Percentiles rank a stretch among this genome's conserved stretches.
phyloP scores from a whole-genome alignment of 2,113 vertebrate genomes.

The Papio anubis region DNA sequence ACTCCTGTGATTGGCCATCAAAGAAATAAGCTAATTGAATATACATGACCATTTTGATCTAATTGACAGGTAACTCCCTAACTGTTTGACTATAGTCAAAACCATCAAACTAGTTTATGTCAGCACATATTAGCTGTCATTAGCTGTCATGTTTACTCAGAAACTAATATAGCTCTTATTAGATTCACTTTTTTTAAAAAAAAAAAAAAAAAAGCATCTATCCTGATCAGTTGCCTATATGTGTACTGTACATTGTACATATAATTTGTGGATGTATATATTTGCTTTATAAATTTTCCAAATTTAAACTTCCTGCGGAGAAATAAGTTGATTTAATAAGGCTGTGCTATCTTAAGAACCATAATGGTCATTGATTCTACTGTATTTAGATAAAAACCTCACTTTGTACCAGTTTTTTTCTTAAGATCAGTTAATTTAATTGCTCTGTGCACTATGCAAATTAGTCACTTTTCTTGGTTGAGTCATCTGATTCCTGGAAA shows the following conservation, averaged over 20 bases:
- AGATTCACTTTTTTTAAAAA: neutral
- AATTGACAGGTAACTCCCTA: slow-evolving; percentile 7
- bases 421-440: slow-evolving; percentile 47
- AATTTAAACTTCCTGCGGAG: slow-evolving; percentile 35
- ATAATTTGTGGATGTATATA: neutral
- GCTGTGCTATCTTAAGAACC: slow-evolving; percentile 7
- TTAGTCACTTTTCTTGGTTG: slow-evolving; percentile 43
- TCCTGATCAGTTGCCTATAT: slow-evolving; percentile 3
- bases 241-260: neutral
- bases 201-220: neutral
- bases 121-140: slow-evolving; percentile 9
- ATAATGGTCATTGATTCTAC: slow-evolving; percentile 44
- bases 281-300: slow-evolving; percentile 37
- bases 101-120: slow-evolving; percentile 39
- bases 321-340: slow-evolving; percentile 44
- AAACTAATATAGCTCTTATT: neutral
- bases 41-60: slow-evolving; percentile 31
- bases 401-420: slow-evolving; percentile 7
- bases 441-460: neutral
- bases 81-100: slow-evolving; percentile 43
- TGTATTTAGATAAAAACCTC: slow-evolving; percentile 39
- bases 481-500: slow-evolving; percentile 56
- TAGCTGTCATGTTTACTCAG: neutral
- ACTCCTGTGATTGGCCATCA: neutral
- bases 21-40: slow-evolving; percentile 24